Evolutionary conservation across 2,888 invertebrate genomes (phyloP).

Genomic region (Zygothrica quintamaculata): DNA sequence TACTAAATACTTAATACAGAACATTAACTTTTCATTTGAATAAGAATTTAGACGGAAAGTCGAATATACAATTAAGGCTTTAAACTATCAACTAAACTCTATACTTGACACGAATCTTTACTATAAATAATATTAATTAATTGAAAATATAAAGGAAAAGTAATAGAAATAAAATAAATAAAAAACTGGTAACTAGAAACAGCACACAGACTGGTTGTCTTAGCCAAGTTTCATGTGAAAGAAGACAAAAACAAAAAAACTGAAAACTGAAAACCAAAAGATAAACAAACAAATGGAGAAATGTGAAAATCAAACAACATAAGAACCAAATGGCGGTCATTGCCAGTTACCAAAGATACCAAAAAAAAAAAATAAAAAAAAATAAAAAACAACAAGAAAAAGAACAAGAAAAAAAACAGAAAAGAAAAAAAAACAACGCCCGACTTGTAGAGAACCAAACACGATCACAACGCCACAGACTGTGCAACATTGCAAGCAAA

Average conservation of each 20-base stretch:
- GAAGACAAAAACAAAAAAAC: slow-evolving; percentile 42
- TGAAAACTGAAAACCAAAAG: slow-evolving; percentile 5
- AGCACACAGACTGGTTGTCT: slow-evolving; percentile 42
- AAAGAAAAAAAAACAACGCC: too few relatives aligned
- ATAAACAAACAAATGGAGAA: slow-evolving; percentile 47
- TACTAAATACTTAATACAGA: too few relatives aligned
- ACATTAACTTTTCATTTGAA: too few relatives aligned
- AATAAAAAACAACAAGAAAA: too few relatives aligned
- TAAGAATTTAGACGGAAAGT: too few relatives aligned
- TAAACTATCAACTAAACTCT: slow-evolving; percentile 5
- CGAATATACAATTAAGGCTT: too few relatives aligned
- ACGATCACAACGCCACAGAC: slow-evolving; percentile 39
- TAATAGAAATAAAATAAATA: too few relatives aligned
- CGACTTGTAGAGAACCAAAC: slow-evolving; percentile 50
- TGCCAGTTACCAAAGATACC: slow-evolving; percentile 71
- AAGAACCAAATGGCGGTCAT: slow-evolving; percentile 72
- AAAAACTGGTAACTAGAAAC: slow-evolving; percentile 59
- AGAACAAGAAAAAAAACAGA: too few relatives aligned
- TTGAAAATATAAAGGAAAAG: slow-evolving; percentile 11
- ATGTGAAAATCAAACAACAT: slow-evolving; percentile 70
- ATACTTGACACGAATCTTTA: slow-evolving; percentile 42
- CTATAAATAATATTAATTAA: slow-evolving; percentile 71
- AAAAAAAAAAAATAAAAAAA: too few relatives aligned
- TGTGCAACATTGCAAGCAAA: slow-evolving; percentile 13
- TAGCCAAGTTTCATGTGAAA: slow-evolving; percentile 63